Evolutionary conservation across 2,797 vertebrate species (phyloP), one percentile per base, ranked within the genome.

Genomic region (Catamblyrhynchus diadema): DNA sequence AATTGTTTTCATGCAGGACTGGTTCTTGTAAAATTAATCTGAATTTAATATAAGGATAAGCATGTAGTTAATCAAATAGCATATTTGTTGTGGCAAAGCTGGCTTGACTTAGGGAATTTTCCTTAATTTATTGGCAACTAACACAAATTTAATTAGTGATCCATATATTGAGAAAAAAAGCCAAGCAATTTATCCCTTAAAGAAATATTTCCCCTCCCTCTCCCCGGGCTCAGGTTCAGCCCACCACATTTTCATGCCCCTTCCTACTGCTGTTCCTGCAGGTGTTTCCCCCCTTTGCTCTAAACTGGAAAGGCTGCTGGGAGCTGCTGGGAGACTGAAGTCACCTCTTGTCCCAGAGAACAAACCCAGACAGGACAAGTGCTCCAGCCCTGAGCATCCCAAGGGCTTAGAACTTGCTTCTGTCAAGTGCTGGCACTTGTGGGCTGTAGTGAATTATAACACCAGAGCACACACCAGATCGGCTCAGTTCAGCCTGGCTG

Each of bases 281-380:
- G 17, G 14, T 60, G 18, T 50, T 91, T 53, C 51, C 39, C 28
- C 14, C 14, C 22, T n/a, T 65, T 7, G 1, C 24, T 67, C 30
- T 0, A 0, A 51, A 4, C 20, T 62, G 57, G 18, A 61, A 35
- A 13, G 8, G 35, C 15, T 67, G 30, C 30, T 73, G 15, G 64
- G 33, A 22, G 42, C 23, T 13, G 2, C 44, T 60, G 7, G 37
- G 59, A 48, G 21, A 45, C 33, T 1, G 3, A 24, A 66, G 35
- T 28, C 20, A n/a, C 25, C 25, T 44, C 47, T 81, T 30, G 14
- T 54, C 12, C 21, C 1, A 0, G 33, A 70, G 42, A 69, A 2
- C 22, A 73, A 35, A 10, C 6, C 16, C 24, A 20, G 2, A 4
- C 0, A 1, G 33, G 33, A 25, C 14, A 15, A 12, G 11, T 11